These are phyloP conservation scores for Melipona quadrifasciata DNA, from an alignment of 1,140 invertebrate species.

Conservation along the genomic window DNA sequence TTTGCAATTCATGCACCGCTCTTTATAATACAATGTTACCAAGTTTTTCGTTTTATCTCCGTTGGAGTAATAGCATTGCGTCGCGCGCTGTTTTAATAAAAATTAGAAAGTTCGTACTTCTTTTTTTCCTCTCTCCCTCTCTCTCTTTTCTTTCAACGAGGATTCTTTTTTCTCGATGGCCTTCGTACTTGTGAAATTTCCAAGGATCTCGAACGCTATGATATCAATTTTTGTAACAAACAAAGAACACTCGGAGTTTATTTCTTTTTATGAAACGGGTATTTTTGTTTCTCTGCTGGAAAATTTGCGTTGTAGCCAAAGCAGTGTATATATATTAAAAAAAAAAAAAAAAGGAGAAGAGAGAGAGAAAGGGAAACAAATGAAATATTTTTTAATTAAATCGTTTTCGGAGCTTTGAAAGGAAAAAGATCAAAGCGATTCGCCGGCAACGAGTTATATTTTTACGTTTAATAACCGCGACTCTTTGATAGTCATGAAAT, in stretches of 20 bases:
- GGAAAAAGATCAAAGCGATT: not conserved
- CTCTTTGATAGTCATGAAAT: constrained; percentile 17
- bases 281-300: not conserved
- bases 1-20: not conserved
- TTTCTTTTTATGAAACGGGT: not conserved
- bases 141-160: not conserved
- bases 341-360: too few species aligned
- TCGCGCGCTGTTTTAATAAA: not conserved
- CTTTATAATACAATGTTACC: not conserved
- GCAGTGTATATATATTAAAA: not conserved
- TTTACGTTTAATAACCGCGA: constrained; percentile 2
- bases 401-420: not conserved
- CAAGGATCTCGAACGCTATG: not conserved
- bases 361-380: not conserved
- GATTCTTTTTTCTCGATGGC: not conserved
- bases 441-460: not conserved
- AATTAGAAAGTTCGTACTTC: not conserved
- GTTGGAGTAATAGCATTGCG: not conserved
- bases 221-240: constrained; percentile 12
- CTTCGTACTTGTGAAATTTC: not conserved
- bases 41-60: not conserved
- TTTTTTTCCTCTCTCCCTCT: too few species aligned
- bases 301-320: not conserved
- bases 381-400: constrained; percentile 24
- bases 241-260: constrained; percentile 1